phyloP scores from a whole-genome alignment of 2,888 invertebrate genomes.

The Pristionchus arcanus region DNA sequence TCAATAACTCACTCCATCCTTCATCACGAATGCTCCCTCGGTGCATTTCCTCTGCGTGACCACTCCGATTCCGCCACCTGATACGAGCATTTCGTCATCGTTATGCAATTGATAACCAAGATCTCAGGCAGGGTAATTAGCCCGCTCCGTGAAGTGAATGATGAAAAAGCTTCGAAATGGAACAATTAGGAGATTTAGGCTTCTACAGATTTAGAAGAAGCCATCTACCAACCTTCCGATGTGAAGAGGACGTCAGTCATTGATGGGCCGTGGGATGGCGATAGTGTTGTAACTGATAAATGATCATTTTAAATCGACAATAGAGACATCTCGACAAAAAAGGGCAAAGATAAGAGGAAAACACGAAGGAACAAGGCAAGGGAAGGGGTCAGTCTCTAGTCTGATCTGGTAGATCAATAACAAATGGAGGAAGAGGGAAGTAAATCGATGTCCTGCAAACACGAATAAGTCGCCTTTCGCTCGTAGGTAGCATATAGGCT shows the following conservation, averaged over 20 bases:
- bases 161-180: no score
- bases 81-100: background rate
- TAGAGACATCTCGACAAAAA: background rate
- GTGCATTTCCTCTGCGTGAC: conserved; percentile 60
- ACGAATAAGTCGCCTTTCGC: background rate
- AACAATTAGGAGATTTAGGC: no score
- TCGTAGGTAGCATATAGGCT: conserved; percentile 19
- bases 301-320: background rate
- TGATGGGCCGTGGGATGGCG: no score
- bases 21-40: conserved; percentile 63
- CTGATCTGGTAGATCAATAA: conserved; percentile 17
- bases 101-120: no score
- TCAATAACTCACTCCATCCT: conserved; percentile 59
- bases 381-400: background rate
- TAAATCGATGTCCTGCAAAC: background rate
- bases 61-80: conserved; percentile 55
- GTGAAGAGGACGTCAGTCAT: conserved; percentile 22
- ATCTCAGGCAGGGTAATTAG: no score
- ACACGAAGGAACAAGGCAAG: background rate
- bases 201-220: background rate
- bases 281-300: background rate
- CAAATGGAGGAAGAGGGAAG: background rate
- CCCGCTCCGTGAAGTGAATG: no score
- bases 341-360: background rate
- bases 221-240: background rate